Percentiles rank a stretch among this genome's conserved stretches.
Evolutionary conservation across 1,140 invertebrate genomes (phyloP).

Genomic region (Thaumatotibia leucotreta): DNA sequence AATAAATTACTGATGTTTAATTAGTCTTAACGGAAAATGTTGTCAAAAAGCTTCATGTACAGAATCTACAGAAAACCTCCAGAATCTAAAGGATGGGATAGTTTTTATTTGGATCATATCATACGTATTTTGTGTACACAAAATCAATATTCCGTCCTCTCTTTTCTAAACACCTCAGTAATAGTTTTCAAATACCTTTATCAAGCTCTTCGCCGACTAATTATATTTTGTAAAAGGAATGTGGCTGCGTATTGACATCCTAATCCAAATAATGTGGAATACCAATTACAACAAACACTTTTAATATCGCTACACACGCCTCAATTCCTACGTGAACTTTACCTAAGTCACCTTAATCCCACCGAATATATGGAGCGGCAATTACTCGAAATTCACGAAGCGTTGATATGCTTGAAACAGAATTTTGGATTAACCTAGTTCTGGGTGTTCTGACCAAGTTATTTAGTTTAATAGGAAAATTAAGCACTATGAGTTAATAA

Average conservation of each 20-base stretch:
- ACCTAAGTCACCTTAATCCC: background rate
- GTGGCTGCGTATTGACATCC: too few species aligned
- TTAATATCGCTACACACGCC: background rate
- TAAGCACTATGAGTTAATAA: background rate
- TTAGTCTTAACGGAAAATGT: background rate
- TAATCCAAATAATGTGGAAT: too few species aligned
- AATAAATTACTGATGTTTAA: background rate
- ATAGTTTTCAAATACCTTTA: too few species aligned
- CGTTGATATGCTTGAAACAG: conserved; percentile 12
- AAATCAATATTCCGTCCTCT: too few species aligned
- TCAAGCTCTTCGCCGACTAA: too few species aligned
- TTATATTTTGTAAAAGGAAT: too few species aligned
- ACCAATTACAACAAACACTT: background rate
- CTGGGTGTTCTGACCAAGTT: background rate
- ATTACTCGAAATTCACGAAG: background rate
- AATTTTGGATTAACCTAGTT: conserved; percentile 2
- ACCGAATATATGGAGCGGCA: background rate
- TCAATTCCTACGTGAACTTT: background rate
- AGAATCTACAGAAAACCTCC: too few species aligned
- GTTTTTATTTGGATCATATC: too few species aligned
- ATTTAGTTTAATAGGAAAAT: background rate
- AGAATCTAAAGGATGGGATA: too few species aligned
- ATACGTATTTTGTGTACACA: too few species aligned
- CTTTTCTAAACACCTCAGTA: too few species aligned
- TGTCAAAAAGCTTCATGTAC: too few species aligned